Conservation (phyloP, 2,888 invertebrate species). For the Eudasyphora cyanicolor region DNA sequence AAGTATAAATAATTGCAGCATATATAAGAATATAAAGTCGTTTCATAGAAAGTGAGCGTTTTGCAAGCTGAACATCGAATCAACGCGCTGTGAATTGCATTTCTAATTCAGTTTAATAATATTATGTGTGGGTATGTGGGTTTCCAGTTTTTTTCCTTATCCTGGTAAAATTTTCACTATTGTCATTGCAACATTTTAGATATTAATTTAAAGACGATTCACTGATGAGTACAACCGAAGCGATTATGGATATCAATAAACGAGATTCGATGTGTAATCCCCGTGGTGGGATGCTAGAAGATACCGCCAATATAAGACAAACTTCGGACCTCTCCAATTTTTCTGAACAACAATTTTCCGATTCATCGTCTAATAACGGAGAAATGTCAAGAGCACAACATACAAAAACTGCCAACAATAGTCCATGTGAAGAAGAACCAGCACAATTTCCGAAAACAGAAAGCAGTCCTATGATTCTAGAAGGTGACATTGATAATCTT, state of each 20-base stretch:
- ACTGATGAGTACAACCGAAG: neutral
- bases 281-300: too few species aligned
- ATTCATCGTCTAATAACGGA: conserved; percentile 57
- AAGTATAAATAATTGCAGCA: too few species aligned
- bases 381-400: conserved; percentile 30
- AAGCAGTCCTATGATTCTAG: neutral
- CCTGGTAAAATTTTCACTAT: neutral
- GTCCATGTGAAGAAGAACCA: conserved; percentile 7
- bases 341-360: conserved; percentile 53
- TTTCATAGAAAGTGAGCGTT: too few species aligned
- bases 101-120: too few species aligned
- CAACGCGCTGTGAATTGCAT: too few species aligned
- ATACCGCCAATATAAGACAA: too few species aligned
- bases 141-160: neutral
- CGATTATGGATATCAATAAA: conserved; percentile 9
- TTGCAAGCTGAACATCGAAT: too few species aligned
- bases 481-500: conserved; percentile 58
- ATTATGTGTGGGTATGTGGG: neutral
- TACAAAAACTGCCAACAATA: neutral
- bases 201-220: neutral
- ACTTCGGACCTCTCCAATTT: conserved; percentile 45
- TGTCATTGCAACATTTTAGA: neutral
- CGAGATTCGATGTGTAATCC: conserved; percentile 21
- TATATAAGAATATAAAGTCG: too few species aligned
- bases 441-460: conserved; percentile 40